Evolutionary conservation across 2,797 vertebrate genomes (phyloP), one percentile per base, ranked within the genome.

Genomic region (Acestrorhynchus altus): DNA sequence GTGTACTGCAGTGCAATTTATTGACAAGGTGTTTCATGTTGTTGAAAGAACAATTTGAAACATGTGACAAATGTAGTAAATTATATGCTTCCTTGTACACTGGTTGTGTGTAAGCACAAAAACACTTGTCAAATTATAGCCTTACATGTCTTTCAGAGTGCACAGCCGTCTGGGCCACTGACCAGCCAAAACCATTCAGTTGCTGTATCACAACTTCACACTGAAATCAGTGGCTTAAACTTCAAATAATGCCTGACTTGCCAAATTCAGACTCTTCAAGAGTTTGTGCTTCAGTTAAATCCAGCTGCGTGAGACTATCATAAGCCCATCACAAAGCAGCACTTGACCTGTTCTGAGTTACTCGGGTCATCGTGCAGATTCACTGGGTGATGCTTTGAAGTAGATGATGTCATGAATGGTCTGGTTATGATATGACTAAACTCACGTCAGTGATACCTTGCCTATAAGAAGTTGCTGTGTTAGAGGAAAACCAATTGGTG

Each of bases 401-500:
- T 46, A 54, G 49, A 51, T 28, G 66, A 74, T 54, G 61, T 76
- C 47, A 63, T 22, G 64, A 71, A 20, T 66, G 51, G 54, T 28
- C 24, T 60, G 63, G 44, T 70, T 76, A 24, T 78, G 54, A 46
- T 66, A 26, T 76, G 78, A 84, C 57, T 67, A 66, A 52, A 20
- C 39, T 73, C 39, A n/a, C 16, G 22, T 51, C 51, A 63, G 71
- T 40, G 12, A 59, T 73, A 20, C 42, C 46, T 67, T 63, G 39
- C 60, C 10, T 28, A 9, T 72, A 63, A 76, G 73, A 72, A 65
- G 80, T 77, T 68, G 60, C 56, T 39, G 42, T 8, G 39, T 68
- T 65, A 60, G 65, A 56, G 18, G 61, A 81, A 81, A 81, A 56
- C 40, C 42, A 68, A 61, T 72, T 16, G 54, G n/a, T 84, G 61